Evolutionary conservation across 2,888 invertebrate species (phyloP), one percentile per base, ranked within the genome.

Genomic region (Drosophila tanythrix): DNA sequence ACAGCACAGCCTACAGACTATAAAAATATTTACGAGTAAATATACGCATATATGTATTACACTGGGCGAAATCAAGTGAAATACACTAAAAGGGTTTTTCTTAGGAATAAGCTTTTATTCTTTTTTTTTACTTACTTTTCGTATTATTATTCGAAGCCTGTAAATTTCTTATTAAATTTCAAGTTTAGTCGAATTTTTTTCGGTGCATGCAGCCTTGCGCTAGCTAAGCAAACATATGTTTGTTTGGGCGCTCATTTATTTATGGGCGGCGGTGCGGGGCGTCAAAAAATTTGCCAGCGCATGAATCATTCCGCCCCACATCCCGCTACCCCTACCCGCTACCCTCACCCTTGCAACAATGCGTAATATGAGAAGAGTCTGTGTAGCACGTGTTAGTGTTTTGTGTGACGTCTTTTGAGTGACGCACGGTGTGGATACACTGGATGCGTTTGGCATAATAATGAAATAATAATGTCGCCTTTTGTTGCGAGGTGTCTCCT

Each of bases 11-110:
- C 68, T 52, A 63, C 60, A 56, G 88, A 76, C 87, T 81, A 90
- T 90, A 90, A 90, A 90, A 91, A 89, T 90, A 90, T 90, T 90
- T 91, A 90, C 90, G 91, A 90, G 74, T 82, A 76, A 80, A 55
- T 27, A 27, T 15, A 35, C 46, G 46, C 25, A 13, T 51, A 81
- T 80, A 80, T 85, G 82, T 82, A 82, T 83, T 79, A 51, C 51
- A 51, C 51, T 51, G 18, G 18, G 29, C 11, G 29, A 51, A 8
- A 15, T 15, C 3, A 15, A 46, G 15, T 15, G 15, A 46, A 15
- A 8, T 15, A 46, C 2, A 46, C 15, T 15, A 15, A 15, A 25
- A 3, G 33, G 0, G 15, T 21, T 27, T 33, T 11, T 25, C 13
- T 7, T 3, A 33, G 3, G 33, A 33, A 25, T 3, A 3, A 3